Evolutionary conservation across 2,888 invertebrate genomes (phyloP).

Genomic region (Dyspetes luteomarginatus): DNA sequence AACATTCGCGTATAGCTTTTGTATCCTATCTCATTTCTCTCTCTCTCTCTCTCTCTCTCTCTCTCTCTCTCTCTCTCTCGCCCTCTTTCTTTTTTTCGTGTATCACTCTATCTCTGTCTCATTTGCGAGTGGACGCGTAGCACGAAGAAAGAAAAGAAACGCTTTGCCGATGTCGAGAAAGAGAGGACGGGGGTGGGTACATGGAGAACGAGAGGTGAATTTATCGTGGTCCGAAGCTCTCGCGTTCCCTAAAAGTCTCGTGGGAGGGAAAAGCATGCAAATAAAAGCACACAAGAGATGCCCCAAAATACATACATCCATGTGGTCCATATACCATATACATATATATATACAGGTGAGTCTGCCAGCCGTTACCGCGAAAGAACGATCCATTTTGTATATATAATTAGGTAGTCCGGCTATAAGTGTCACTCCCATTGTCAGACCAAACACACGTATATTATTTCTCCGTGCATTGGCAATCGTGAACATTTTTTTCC

Average conservation of each 20-base stretch:
- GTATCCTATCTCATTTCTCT: constrained; percentile 9
- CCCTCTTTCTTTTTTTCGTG: background rate
- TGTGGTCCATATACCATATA: background rate
- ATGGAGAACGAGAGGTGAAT: constrained; percentile 21
- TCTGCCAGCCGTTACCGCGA: constrained; percentile 13
- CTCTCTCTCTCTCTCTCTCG: constrained; percentile 13
- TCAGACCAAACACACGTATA: constrained; percentile 20
- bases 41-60: constrained; percentile 21
- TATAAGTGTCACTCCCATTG: constrained; percentile 5
- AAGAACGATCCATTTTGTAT: constrained; percentile 34
- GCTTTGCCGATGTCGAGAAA: constrained; percentile 40
- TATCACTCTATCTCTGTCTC: constrained; percentile 1
- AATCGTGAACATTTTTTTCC: background rate
- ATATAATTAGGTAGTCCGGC: constrained; percentile 14
- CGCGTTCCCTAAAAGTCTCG: constrained; percentile 22
- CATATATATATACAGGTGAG: background rate
- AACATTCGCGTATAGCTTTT: constrained; percentile 24
- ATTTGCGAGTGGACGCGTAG: constrained; percentile 1
- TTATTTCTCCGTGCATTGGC: background rate
- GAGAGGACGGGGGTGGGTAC: constrained; percentile 13
- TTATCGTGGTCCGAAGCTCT: constrained; percentile 47
- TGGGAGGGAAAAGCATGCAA: constrained; percentile 40
- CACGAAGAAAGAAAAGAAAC: constrained; percentile 27
- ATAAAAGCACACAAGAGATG: constrained; percentile 35
- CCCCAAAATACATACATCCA: constrained; percentile 23